These are phyloP conservation scores for Bryconaethiops microstoma DNA, from an alignment of 2,797 vertebrate species.

Conservation along the genomic window DNA sequence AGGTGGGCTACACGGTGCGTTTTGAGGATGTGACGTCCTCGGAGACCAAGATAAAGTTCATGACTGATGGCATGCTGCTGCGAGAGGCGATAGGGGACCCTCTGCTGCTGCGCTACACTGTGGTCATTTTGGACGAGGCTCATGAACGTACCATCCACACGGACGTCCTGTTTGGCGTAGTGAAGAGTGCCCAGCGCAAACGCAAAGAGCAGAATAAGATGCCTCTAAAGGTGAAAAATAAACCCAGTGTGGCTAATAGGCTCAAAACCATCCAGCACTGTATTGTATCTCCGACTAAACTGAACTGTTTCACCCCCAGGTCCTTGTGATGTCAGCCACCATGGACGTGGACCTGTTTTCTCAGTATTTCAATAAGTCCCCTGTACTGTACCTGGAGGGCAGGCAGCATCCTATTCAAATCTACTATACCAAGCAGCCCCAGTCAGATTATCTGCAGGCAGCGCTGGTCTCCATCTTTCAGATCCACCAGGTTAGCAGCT, in stretches of 20 bases:
- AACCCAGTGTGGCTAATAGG: background rate
- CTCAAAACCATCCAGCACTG: background rate
- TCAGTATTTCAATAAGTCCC: conserved; percentile 91
- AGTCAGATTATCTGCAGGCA: conserved; percentile 94
- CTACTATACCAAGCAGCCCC: conserved; percentile 91
- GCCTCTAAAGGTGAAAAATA: conserved; percentile 81
- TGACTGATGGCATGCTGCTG: conserved; percentile 96
- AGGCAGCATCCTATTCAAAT: conserved; percentile 94
- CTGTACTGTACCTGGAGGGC: conserved; percentile 96
- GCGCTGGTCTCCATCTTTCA: conserved; percentile 93
- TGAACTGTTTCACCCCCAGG: conserved; percentile 66
- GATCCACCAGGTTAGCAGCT: conserved; percentile 88
- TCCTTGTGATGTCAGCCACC: conserved; percentile 95
- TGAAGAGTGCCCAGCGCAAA: conserved; percentile 87
- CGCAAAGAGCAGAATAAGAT: conserved; percentile 84
- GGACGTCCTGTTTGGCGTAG: conserved; percentile 93
- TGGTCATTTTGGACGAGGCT: conserved; percentile 93
- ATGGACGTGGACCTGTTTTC: conserved; percentile 98
- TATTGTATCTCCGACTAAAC: background rate
- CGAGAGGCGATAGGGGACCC: conserved; percentile 93
- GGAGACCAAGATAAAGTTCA: conserved; percentile 90
- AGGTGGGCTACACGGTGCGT: conserved; percentile 96
- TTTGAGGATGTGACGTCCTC: conserved; percentile 92
- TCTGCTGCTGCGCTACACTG: conserved; percentile 86
- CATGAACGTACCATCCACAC: conserved; percentile 95